These are phyloP conservation scores for Tridacna gigas DNA, from an alignment of 2,888 invertebrate species.

Conservation along the genomic window DNA sequence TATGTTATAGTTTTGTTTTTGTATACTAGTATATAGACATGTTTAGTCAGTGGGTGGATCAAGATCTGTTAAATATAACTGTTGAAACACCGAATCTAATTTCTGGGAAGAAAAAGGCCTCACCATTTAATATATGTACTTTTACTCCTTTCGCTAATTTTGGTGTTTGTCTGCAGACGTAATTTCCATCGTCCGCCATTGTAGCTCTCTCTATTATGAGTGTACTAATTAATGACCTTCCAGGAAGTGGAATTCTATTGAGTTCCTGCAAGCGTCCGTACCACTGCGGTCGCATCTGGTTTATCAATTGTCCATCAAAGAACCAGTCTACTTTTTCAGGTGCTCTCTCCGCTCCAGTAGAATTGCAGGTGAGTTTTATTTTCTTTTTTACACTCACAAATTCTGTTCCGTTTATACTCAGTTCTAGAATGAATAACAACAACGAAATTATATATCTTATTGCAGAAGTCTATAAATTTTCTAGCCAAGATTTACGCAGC, in stretches of 20 bases:
- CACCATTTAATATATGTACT: constrained; percentile 71
- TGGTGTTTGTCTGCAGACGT: constrained; percentile 65
- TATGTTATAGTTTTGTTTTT: not conserved
- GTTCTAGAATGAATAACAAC: constrained; percentile 54
- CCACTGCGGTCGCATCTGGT: constrained; percentile 56
- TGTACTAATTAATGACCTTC: constrained; percentile 64
- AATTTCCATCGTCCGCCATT: constrained; percentile 62
- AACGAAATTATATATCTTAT: no score
- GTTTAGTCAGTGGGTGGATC: not conserved
- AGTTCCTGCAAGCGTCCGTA: constrained; percentile 48
- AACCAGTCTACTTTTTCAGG: constrained; percentile 78
- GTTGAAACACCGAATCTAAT: not conserved
- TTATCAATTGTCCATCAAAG: constrained; percentile 72
- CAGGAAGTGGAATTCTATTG: constrained; percentile 62
- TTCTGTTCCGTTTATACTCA: constrained; percentile 73
- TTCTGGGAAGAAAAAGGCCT: not conserved
- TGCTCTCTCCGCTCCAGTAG: constrained; percentile 75
- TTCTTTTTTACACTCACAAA: constrained; percentile 72
- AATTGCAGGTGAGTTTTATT: constrained; percentile 76
- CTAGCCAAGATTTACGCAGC: no score
- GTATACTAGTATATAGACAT: not conserved
- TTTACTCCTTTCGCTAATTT: constrained; percentile 59
- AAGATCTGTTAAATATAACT: not conserved
- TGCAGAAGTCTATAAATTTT: no score
- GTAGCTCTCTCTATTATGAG: constrained; percentile 63